Base-by-base conservation (phyloP, 2,113 vertebrate genomes). In the Corydoras sp. region DNA sequence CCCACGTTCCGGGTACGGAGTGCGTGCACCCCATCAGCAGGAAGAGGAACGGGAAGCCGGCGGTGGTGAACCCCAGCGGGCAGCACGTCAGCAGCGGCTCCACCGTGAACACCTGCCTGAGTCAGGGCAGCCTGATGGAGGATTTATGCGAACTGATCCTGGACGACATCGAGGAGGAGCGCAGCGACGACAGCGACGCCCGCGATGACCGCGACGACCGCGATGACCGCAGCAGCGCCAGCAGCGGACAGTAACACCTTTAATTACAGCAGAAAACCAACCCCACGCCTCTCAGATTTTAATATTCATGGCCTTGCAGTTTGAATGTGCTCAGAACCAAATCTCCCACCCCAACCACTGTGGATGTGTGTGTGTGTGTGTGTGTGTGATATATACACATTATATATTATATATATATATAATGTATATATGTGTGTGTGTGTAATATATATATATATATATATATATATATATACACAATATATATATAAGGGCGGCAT, bases 81-180 rank as follows among this genome's bases (percentile, higher is more conserved):
- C 53, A 10, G 8, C 91, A 92, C 59, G 71, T 83, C 49, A 91
- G 89, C 77, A 86, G 84, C 0, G 91, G 90, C 31, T 92, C 91
- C 65, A 92, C 91, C 0, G 89, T 92, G 70, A 89, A 85, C 76
- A 92, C 90, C 2, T 92, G 90, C 70, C 72, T 92, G 58, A 91
- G 90, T 78, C 91, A 92, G 73, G 85, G 86, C 2, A 87, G 86
- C 73, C 81, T 90, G 70, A 29, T 90, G 59, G 74, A 61, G 2
- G 81, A 88, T 61, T 71, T 91, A 8, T 74, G 86, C 66, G 72
- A 83, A 6, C 82, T 91, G 64, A 87, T 92, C 65, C 81, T 90
- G 75, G 88, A 89, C 0, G 89, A 91, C 71, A 85, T 91, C 62
- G 74, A 78, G 7, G 77, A 68, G 9, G 72, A 76, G 0, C 75